Evolutionary conservation across 2,888 invertebrate species (phyloP), one percentile per base, ranked within the genome.

Genomic region (Cataglyphis albicans): DNA sequence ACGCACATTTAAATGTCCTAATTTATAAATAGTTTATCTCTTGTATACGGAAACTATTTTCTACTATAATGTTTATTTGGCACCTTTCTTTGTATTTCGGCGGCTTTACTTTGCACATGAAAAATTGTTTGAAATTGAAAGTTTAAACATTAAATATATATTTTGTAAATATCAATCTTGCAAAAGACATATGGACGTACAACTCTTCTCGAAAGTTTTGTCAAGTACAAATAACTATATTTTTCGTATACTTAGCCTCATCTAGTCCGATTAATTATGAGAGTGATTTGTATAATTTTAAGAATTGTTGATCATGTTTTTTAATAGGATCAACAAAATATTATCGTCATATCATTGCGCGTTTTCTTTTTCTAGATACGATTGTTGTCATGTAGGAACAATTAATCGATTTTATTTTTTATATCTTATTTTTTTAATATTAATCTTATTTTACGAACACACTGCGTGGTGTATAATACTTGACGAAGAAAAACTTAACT

Each of bases 151-250:
- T 6, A 32, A 57, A 57, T 35, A 68, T n/a, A 52, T 80, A 63
- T 80, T 75, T 86, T 88, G 80, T 88, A 86, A 29, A 88, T 86
- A 86, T 38, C 4, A 21, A 78, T 61, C 15, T 75, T 63, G 74
- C 21, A 48, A 70, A 64, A 57, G 10, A 25, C 10, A 12, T 72
- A 55, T n/a, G 78, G n/a, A 55, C 21, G 5, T 75, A 18, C 12
- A 76, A 65, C 67, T 68, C 25, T 73, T 57, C 52, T 72, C 48
- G 41, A 64, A 75, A 68, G 38, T 84, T 75, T 65, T 75, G 44
- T 67, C 35, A 67, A 41, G 35, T 59, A 59, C 35, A 65, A 68
- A 67, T 41, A 85, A 86, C 70, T 86, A 83, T 76, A 76, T 80
- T 82, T 52, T 83, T 82, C 18, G 63, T 81, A 52, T 52, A 82